Evolutionary conservation across 1,140 invertebrate species (phyloP).

Genomic region (Platyura marginata): DNA sequence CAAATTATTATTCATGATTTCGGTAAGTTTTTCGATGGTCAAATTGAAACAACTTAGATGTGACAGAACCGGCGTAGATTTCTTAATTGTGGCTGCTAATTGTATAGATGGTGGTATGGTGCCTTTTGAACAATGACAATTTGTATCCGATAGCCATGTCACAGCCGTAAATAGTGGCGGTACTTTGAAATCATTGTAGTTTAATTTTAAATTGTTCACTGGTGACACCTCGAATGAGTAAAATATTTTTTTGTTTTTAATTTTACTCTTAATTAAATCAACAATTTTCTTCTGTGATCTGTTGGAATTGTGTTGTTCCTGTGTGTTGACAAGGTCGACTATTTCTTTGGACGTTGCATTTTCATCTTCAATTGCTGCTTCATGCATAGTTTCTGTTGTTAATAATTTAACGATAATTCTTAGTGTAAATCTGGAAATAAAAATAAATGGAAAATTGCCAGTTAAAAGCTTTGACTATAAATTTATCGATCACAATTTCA

Average conservation of each 20-base stretch:
- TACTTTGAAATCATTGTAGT: neutral
- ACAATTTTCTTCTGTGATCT: too few species aligned
- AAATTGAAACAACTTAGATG: constrained; percentile 4
- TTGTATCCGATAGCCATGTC: constrained; percentile 1
- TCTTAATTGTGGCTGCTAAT: neutral
- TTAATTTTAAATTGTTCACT: neutral
- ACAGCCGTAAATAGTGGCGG: constrained; percentile 4
- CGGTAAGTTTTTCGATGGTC: constrained; percentile 8
- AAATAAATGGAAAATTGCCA: too few species aligned
- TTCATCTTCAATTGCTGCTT: too few species aligned
- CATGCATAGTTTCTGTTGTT: too few species aligned
- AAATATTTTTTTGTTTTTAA: neutral
- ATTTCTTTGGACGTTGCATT: too few species aligned
- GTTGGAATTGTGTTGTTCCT: too few species aligned
- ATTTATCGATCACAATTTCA: too few species aligned
- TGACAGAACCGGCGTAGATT: constrained; percentile 1
- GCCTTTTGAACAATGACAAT: neutral
- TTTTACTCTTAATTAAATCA: constrained; percentile 1
- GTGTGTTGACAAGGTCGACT: too few species aligned
- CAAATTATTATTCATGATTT: constrained; percentile 8
- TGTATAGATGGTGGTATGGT: constrained; percentile 1
- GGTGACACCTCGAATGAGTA: constrained; percentile 3
- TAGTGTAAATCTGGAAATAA: too few species aligned
- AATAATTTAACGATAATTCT: too few species aligned
- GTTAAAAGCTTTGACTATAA: too few species aligned